These are phyloP conservation scores for Papilio elwesi DNA, from an alignment of 2,888 invertebrate species.

Conservation along the genomic window DNA sequence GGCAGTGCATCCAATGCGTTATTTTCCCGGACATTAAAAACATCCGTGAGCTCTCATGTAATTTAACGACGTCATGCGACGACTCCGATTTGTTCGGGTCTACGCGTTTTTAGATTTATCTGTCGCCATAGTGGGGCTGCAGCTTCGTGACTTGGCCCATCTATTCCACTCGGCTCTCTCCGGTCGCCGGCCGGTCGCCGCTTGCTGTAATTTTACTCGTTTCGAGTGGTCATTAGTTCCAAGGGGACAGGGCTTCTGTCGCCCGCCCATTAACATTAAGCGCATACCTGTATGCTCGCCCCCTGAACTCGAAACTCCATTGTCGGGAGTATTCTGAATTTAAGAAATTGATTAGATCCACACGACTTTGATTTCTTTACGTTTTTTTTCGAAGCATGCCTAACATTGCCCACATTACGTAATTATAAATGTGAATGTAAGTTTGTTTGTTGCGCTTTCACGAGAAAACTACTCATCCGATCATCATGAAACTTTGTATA, in stretches of 20 bases:
- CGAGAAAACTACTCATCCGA: no score
- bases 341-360: not conserved
- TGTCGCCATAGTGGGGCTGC: conserved; percentile 50
- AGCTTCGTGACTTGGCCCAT: conserved; percentile 74
- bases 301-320: conserved; percentile 53
- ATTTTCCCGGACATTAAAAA: conserved; percentile 51
- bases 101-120: conserved; percentile 49
- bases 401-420: no score
- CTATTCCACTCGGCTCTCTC: conserved; percentile 49
- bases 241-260: conserved; percentile 71
- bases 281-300: conserved; percentile 60
- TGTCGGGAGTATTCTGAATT: conserved; percentile 5
- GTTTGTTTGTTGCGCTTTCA: no score
- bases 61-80: conserved; percentile 31
- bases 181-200: conserved; percentile 52
- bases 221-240: conserved; percentile 81
- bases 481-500: no score
- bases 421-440: no score
- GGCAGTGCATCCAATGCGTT: not conserved
- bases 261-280: conserved; percentile 72
- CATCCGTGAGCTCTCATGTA: conserved; percentile 48
- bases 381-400: no score
- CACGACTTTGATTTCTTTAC: no score
- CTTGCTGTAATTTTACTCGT: conserved; percentile 75
- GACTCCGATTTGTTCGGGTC: conserved; percentile 17